Conservation (phyloP, 2,888 invertebrate species). For the Pterostichus niger region DNA sequence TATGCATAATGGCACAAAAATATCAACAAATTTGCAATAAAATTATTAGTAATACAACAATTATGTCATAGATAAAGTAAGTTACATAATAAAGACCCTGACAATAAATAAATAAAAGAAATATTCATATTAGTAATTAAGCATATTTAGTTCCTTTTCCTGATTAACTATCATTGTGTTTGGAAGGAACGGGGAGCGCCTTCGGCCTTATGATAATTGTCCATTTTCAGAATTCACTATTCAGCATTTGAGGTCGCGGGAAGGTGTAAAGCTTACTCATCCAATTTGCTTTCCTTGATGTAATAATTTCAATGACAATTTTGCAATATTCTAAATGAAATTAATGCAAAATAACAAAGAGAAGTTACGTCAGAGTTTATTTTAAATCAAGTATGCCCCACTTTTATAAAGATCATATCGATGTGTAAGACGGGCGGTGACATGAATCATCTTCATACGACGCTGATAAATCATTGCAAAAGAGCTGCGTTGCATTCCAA, state of each 20-base stretch:
- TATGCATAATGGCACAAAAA: too few relatives aligned
- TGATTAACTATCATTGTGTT: too few relatives aligned
- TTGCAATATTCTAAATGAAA: slow-evolving; percentile 56
- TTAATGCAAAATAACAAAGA: slow-evolving; percentile 56
- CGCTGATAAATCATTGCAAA: slow-evolving; percentile 50
- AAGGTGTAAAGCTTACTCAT: slow-evolving; percentile 54
- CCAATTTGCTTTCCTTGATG: slow-evolving; percentile 56
- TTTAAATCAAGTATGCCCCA: slow-evolving; percentile 58
- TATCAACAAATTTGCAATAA: too few relatives aligned
- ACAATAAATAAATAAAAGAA: too few relatives aligned
- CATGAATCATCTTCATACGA: slow-evolving; percentile 53
- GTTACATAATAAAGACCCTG: too few relatives aligned
- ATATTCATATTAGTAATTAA: too few relatives aligned
- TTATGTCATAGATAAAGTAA: too few relatives aligned
- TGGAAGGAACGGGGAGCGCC: not conserved
- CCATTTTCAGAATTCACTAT: not conserved
- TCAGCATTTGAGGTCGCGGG: slow-evolving; percentile 8
- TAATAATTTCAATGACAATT: slow-evolving; percentile 60
- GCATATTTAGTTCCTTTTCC: too few relatives aligned
- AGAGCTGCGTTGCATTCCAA: slow-evolving; percentile 20
- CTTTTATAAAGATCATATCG: slow-evolving; percentile 56
- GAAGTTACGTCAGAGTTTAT: slow-evolving; percentile 51
- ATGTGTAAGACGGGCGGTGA: slow-evolving; percentile 28
- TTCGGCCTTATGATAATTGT: slow-evolving; percentile 16
- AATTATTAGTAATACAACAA: too few relatives aligned